phyloP scores from a whole-genome alignment of 1,140 invertebrate genomes.

The Myzus persicae region DNA sequence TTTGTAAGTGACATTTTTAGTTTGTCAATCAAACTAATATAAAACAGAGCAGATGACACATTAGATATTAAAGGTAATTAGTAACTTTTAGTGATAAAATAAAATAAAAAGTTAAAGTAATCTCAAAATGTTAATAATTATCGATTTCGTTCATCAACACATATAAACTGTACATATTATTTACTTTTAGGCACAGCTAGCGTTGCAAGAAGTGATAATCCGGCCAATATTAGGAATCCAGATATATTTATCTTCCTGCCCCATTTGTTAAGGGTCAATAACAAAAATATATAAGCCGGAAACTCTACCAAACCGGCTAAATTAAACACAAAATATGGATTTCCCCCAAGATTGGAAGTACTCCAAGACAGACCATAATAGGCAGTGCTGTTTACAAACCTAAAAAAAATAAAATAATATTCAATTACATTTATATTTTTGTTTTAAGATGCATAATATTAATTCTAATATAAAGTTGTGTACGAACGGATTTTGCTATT shows the following conservation, averaged over 20 bases:
- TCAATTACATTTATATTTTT: background rate
- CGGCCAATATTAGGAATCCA: conserved; percentile 75
- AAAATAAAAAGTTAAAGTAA: background rate
- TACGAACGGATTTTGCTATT: background rate
- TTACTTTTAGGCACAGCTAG: conserved; percentile 61
- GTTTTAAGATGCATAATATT: background rate
- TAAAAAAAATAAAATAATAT: conserved; percentile 64
- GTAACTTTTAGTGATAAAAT: background rate
- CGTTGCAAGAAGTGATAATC: conserved; percentile 70
- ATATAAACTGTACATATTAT: conserved; percentile 21
- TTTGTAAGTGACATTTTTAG: background rate
- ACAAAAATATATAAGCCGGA: conserved; percentile 75
- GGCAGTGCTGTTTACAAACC: conserved; percentile 80
- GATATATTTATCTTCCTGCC: conserved; percentile 76
- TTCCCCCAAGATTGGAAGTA: conserved; percentile 76
- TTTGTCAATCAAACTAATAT: background rate
- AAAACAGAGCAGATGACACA: background rate
- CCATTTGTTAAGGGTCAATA: conserved; percentile 77
- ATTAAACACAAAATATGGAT: conserved; percentile 79
- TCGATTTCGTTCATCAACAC: background rate
- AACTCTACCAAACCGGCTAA: conserved; percentile 80
- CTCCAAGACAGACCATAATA: conserved; percentile 86
- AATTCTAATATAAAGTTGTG: background rate
- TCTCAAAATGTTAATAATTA: background rate
- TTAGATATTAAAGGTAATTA: background rate